Evolutionary conservation across 2,797 vertebrate genomes (phyloP), one percentile per base, ranked within the genome.

Genomic region (Neosilurus mollespiculum): DNA sequence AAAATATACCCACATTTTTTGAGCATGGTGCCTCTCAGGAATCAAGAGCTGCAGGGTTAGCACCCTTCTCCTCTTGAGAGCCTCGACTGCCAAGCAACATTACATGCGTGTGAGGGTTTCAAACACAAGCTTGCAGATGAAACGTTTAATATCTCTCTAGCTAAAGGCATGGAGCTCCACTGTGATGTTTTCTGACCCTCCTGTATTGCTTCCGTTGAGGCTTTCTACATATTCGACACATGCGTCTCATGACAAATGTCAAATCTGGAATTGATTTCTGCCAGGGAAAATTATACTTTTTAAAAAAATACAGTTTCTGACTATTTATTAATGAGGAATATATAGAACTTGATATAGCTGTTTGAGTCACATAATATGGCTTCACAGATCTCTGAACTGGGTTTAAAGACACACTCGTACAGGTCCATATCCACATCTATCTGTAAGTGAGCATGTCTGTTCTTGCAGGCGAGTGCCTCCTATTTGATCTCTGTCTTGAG

Each of bases 21-120:
- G 14, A 75, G 54, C 56, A 75, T 75, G 53, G 26, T 75, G 53
- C 72, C 26, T 51, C 80, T 72, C 67, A 71, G 67, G 80, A 72
- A 51, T 37, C 37, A 73, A 65, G 59, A 54, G 81, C 81, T 82
- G 61, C 70, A 65, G 69, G 58, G 69, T 62, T 34, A 53, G 24
- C 59, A 73, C 81, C 75, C 81, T 51, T 56, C 59, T 54, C 37
- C 70, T 64, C 80, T 16, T 6, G 24, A 62, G 58, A 77, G 58
- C 43, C 49, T 82, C 70, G 11, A 54, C 69, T 71, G 43, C 69
- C 80, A 72, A 64, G 34, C 51, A 53, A 73, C 59, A 30, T n/a
- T 37, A 56, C 20, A 58, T 76, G 24, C 12, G 62, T 82, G 61
- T 65, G 61, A 51, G 81, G 61, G 59, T 65, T 82, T 73, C 70